A percentile compares a stretch with the other conserved stretches of the same genome.
Evolutionary conservation across 2,797 vertebrate species (phyloP).

Genomic region (Argentina silus): DNA sequence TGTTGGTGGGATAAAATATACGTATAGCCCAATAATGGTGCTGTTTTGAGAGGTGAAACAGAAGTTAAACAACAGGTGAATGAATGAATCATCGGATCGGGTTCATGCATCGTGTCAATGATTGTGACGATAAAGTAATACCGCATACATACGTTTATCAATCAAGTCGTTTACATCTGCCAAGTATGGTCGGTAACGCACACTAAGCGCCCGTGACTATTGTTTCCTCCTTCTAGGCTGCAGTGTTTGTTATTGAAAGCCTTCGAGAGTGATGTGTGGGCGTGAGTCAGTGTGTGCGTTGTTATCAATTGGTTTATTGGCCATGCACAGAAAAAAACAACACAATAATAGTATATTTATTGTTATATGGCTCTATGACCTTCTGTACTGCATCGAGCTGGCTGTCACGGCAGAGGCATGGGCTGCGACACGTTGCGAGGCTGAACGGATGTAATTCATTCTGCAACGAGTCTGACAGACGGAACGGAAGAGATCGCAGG

Average conservation of each 20-base stretch:
- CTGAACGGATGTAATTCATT: background rate
- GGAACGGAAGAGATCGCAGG: slow-evolving; percentile 25
- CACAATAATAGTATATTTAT: background rate
- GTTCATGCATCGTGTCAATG: background rate
- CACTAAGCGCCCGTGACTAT: background rate
- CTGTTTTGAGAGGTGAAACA: background rate
- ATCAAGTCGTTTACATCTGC: background rate
- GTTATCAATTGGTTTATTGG: background rate
- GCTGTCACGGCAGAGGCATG: background rate
- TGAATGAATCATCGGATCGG: background rate
- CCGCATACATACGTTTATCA: background rate
- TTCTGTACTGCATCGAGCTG: background rate
- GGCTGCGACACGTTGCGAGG: background rate
- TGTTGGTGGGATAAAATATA: too few relatives aligned
- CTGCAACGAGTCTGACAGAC: background rate
- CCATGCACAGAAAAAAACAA: background rate
- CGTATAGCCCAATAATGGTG: too few relatives aligned
- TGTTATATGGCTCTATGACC: background rate
- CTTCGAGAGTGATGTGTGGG: background rate
- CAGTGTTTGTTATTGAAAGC: background rate
- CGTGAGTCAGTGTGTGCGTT: background rate
- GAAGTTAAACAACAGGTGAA: background rate
- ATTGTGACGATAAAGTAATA: background rate
- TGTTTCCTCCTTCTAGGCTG: background rate
- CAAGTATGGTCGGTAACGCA: background rate